Evolutionary conservation across 1,140 invertebrate genomes (phyloP), one percentile per base, ranked within the genome.

Genomic region (Drosophila guanche): DNA sequence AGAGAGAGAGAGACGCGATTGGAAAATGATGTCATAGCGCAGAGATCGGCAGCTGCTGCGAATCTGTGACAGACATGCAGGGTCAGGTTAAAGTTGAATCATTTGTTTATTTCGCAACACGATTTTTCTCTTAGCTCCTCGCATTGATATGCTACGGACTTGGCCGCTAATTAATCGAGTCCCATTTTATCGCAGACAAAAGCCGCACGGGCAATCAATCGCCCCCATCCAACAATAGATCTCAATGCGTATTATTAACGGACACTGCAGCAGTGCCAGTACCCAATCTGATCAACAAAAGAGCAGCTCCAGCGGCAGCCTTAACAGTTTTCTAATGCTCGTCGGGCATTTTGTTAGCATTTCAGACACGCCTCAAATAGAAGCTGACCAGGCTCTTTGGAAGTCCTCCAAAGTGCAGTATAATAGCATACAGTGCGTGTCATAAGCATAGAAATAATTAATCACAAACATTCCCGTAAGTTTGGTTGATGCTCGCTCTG

Each of bases 21-120:
- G 7, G 47, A 51, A 47, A 75, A 61, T 86, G 81, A 86, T 86
- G 81, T 86, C 81, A 86, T 81, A 54, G 50, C 59, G 45, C 69
- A 63, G 72, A 63, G 72, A 72, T 55, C 61, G 8, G 41, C 42
- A 43, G 33, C 33, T 37, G 33, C 51, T 76, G 78, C 60, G 51
- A 61, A 66, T 76, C 61, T 69, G 84, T 90, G 89, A 90, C 89
- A 90, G 89, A 78, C 89, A 85, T 88, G 75, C 89, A 89, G 89
- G 89, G 89, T 90, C 89, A 90, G 89, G 89, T 90, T 90, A 90
- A 90, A 90, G 89, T 90, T 90, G 89, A 90, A 90, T 89, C 89
- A 90, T 90, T 90, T 90, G 75, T 83, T 86, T 75, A 63, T 71
- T 71, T 58, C 41, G 83, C 75, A 68, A 83, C 83, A 86, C 83